Evolutionary conservation across 2,888 invertebrate species (phyloP), one percentile per base, ranked within the genome.

Genomic region (Drosophila rellima): DNA sequence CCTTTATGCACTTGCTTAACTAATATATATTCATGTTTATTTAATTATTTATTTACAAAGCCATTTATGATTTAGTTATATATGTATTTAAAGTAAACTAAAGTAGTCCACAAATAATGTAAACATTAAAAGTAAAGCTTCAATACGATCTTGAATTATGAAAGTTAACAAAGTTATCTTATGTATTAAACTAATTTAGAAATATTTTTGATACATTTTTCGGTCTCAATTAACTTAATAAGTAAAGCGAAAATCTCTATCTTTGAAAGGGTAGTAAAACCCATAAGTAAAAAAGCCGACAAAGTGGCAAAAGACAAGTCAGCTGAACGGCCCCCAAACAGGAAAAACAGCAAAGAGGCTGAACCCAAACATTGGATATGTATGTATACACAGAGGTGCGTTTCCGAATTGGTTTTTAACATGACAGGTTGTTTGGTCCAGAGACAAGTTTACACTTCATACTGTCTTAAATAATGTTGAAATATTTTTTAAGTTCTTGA

Each of bases 291-390:
- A 72, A 62, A 55, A 40, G 42, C 54, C 42, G 39, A 47, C 62
- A 59, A 44, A 59, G 62, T 76, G 65, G 29, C 55, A 76, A 59
- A 63, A 70, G 71, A 35, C 54, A 52, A 62, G 76, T 76, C 76
- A 66, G 55, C 50, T 33, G 45, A 18, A 50, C 40, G 40, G 5
- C 39, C 8, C 11, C n/a, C 18, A 39, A 48, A 29, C 47, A 70
- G 26, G 2, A 57, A 18, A 29, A 65, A 74, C 76, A 74, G 45
- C 66, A 80, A 83, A 80, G 42, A 52, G 78, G 60, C 59, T 61
- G 73, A 40, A 48, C 61, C 51, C 18, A 52, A 65, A 45, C 23
- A 8, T 39, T 17, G 39, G 10, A 39, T 2, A 37, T 37, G 8
- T 37, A 7, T 5, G 7, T 37, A 15, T 37, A 17, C 39, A 15